These are phyloP conservation scores for Cantharis lateralis DNA, from an alignment of 2,888 invertebrate species.

Conservation along the genomic window DNA sequence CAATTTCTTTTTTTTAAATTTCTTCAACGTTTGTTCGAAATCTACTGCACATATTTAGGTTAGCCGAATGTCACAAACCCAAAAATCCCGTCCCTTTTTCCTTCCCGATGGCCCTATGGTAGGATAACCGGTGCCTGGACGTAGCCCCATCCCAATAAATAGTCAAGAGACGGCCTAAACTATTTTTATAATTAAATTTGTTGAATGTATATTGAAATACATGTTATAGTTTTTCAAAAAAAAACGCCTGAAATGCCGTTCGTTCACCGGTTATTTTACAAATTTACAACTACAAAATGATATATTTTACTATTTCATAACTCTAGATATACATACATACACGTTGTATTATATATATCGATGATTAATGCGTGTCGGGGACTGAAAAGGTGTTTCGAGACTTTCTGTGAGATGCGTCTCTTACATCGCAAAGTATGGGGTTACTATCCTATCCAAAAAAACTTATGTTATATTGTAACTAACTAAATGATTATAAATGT, in stretches of 20 bases:
- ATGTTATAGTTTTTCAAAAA: slow-evolving; percentile 47
- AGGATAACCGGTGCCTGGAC: slow-evolving; percentile 35
- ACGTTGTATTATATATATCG: slow-evolving; percentile 41
- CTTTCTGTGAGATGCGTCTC: slow-evolving; percentile 32
- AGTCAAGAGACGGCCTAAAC: slow-evolving; percentile 52
- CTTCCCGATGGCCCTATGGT: slow-evolving; percentile 36
- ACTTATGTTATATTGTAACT: slow-evolving; percentile 53
- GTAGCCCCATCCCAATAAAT: slow-evolving; percentile 38
- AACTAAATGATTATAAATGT: slow-evolving; percentile 56
- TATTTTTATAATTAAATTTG: slow-evolving; percentile 54
- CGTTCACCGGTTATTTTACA: slow-evolving; percentile 24
- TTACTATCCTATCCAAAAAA: slow-evolving; percentile 51
- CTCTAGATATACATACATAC: slow-evolving; percentile 41
- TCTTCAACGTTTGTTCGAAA: background rate
- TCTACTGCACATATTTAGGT: slow-evolving; percentile 41
- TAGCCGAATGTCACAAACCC: slow-evolving; percentile 46
- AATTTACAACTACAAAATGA: slow-evolving; percentile 46
- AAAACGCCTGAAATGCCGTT: slow-evolving; percentile 29
- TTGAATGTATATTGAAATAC: slow-evolving; percentile 49
- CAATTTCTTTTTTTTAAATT: background rate
- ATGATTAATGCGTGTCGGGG: slow-evolving; percentile 31
- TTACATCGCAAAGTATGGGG: slow-evolving; percentile 51
- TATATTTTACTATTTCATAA: slow-evolving; percentile 53
- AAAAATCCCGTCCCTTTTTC: slow-evolving; percentile 38
- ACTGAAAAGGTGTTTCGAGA: slow-evolving; percentile 30